phyloP scores from a whole-genome alignment of 2,113 vertebrate species.

The Nothobranchius furzeri region DNA sequence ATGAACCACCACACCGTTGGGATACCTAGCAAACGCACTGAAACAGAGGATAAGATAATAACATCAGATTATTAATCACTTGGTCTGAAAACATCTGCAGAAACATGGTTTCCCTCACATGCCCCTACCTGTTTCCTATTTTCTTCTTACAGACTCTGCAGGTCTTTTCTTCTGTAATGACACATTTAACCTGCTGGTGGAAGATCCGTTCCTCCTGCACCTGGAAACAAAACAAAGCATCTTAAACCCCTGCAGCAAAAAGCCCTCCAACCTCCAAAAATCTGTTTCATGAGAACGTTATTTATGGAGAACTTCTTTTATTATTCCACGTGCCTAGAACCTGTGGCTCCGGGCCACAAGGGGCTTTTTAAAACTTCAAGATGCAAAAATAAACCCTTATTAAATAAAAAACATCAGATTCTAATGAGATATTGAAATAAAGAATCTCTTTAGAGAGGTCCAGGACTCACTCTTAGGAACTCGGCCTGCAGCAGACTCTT shows the following conservation, averaged over 20 bases:
- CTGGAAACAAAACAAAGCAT: conserved; percentile 61
- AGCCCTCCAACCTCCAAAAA: too few species aligned
- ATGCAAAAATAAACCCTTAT: too few species aligned
- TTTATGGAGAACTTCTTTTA: too few species aligned
- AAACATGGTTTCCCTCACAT: too few species aligned
- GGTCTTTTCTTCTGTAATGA: conserved; percentile 97
- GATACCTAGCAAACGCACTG: conserved; percentile 97
- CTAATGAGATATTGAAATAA: not conserved
- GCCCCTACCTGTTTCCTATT: conserved; percentile 92
- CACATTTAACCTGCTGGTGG: conserved; percentile 97
- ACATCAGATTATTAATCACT: too few species aligned
- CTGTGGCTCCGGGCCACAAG: too few species aligned
- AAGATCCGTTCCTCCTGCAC: conserved; percentile 97
- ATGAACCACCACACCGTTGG: conserved; percentile 95
- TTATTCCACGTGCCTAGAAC: too few species aligned
- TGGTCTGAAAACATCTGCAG: too few species aligned
- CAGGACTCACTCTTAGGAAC: conserved; percentile 86
- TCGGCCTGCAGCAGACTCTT: conserved; percentile 98
- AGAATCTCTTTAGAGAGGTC: too few species aligned
- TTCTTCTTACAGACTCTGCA: conserved; percentile 99
- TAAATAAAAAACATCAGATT: not conserved
- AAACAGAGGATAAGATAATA: not conserved
- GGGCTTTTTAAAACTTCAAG: too few species aligned
- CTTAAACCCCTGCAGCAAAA: not conserved
- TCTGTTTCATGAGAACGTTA: too few species aligned